Evolutionary conservation across 2,113 vertebrate genomes (phyloP).

Genomic region (Synodontis membranacea): DNA sequence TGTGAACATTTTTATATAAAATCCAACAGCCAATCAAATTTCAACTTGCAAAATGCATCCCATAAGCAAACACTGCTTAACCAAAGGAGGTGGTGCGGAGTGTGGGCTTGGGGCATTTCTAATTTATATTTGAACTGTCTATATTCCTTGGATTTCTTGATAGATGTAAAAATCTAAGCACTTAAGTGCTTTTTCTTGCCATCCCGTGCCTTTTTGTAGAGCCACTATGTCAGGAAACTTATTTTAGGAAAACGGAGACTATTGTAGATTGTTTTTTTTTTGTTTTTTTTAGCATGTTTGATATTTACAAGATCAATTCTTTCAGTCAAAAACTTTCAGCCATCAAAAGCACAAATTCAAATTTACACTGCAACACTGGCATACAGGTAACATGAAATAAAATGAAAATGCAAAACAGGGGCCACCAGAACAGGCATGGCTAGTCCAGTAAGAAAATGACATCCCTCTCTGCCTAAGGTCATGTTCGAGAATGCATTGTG

Average conservation of each 20-base stretch:
- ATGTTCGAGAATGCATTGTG: slow-evolving; percentile 13
- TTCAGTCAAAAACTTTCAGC: neutral
- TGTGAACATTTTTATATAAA: too few relatives aligned
- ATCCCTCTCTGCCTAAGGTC: slow-evolving; percentile 40
- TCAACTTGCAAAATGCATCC: neutral
- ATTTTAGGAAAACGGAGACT: neutral
- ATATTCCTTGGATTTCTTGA: neutral
- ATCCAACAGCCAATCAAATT: neutral
- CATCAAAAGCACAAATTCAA: neutral
- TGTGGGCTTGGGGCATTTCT: neutral
- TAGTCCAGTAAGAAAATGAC: slow-evolving; percentile 43
- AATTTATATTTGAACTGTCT: neutral
- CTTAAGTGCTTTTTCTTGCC: neutral
- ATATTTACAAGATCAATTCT: neutral
- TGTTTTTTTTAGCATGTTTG: neutral
- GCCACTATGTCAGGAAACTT: neutral
- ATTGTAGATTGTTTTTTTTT: neutral
- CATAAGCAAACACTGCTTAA: neutral
- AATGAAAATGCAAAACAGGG: slow-evolving; percentile 40
- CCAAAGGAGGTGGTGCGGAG: neutral
- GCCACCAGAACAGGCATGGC: slow-evolving; percentile 40
- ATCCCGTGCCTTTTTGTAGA: neutral
- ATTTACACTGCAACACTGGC: neutral
- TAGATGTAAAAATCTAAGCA: neutral
- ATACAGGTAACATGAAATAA: slow-evolving; percentile 19